phyloP scores from a whole-genome alignment of 2,888 invertebrate species.

The Zaprionus lineosus region DNA sequence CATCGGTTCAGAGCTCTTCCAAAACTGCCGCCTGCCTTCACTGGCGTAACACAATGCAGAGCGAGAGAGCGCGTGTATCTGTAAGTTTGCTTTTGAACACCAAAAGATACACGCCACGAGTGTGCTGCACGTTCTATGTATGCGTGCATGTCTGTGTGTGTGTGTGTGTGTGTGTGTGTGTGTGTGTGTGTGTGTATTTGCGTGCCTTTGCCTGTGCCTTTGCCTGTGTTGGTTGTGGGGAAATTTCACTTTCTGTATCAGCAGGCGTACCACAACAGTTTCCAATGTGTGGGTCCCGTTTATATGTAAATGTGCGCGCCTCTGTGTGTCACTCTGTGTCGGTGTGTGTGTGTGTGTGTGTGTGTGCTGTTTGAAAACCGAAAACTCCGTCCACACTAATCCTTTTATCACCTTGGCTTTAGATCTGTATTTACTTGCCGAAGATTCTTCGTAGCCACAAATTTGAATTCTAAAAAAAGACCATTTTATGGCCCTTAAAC shows the following conservation, averaged over 20 bases:
- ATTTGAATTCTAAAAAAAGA: conserved; percentile 42
- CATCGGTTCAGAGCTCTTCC: conserved; percentile 60
- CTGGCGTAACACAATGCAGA: conserved; percentile 37
- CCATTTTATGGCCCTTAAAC: conserved; percentile 21
- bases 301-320: not conserved
- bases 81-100: conserved; percentile 24
- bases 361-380: too few relatives aligned
- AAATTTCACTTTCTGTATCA: conserved; percentile 36
- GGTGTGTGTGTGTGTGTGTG: too few relatives aligned
- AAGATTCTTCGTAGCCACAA: conserved; percentile 33
- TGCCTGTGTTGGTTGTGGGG: conserved; percentile 30
- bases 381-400: conserved; percentile 33
- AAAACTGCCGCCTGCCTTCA: conserved; percentile 61
- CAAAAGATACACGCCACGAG: conserved; percentile 51
- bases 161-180: conserved; percentile 7
- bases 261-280: conserved; percentile 32
- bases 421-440: conserved; percentile 25
- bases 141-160: conserved; percentile 9
- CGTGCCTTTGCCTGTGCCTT: conserved; percentile 3
- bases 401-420: conserved; percentile 39
- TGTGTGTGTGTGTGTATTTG: conserved; percentile 19
- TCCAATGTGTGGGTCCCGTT: conserved; percentile 51
- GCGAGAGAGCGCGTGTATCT: conserved; percentile 15
- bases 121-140: conserved; percentile 24
- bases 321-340: too few relatives aligned